Evolutionary conservation across 1,140 invertebrate species (phyloP).

Genomic region (Heliconius eleuchia): DNA sequence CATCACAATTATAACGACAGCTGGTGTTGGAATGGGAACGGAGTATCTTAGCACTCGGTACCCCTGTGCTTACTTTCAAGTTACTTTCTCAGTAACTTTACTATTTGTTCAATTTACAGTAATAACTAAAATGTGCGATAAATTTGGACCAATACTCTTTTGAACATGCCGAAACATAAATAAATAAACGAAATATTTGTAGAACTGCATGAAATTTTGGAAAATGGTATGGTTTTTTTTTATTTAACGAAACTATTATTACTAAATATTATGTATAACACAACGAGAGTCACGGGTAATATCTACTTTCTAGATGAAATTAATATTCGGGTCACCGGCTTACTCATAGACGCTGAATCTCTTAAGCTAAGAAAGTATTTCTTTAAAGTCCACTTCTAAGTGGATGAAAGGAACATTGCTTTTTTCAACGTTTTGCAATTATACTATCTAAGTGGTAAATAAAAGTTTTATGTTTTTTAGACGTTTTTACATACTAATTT

Average conservation of each 20-base stretch:
- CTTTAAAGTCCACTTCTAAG: background rate
- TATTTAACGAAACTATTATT: background rate
- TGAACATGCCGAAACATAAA: no score
- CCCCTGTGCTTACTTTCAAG: no score
- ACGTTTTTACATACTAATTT: background rate
- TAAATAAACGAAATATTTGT: no score
- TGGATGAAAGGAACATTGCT: slow-evolving; percentile 12
- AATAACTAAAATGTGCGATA: no score
- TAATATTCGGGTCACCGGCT: slow-evolving; percentile 10
- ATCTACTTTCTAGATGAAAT: background rate
- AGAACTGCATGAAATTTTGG: no score
- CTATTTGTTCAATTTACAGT: no score
- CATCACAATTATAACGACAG: no score
- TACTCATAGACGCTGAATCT: background rate
- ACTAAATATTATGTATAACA: background rate
- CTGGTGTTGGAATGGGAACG: no score
- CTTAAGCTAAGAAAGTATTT: slow-evolving; percentile 7
- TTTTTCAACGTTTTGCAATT: slow-evolving; percentile 6
- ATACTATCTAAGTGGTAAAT: slow-evolving; percentile 1
- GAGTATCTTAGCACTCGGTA: no score
- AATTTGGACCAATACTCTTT: no score
- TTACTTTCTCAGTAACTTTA: no score
- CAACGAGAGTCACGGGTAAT: background rate
- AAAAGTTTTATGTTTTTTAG: background rate
- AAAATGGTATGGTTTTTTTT: no score